Conservation (phyloP, 2,888 invertebrate genomes). For the Cataglyphis altisquamis region DNA sequence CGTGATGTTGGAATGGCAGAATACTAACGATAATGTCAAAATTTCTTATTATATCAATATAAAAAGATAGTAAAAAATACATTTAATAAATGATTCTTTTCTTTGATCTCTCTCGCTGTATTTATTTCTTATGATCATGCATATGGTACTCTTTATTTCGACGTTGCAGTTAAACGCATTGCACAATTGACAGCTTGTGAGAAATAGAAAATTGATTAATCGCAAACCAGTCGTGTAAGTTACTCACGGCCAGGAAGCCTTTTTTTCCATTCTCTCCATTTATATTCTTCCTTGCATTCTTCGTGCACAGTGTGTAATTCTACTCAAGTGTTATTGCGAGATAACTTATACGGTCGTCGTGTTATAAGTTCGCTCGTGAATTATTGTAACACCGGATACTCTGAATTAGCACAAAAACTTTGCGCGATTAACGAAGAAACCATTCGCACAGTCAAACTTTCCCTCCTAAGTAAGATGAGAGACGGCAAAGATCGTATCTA, state of each 20-base stretch:
- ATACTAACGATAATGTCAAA: not conserved
- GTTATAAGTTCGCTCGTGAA: slow-evolving; percentile 11
- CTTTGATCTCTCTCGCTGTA: not conserved
- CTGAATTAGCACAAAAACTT: slow-evolving; percentile 13
- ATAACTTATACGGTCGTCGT: not conserved
- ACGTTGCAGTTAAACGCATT: slow-evolving; percentile 35
- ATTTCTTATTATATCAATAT: not conserved
- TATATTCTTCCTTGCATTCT: slow-evolving; percentile 13
- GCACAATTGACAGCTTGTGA: slow-evolving; percentile 37
- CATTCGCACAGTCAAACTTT: not conserved
- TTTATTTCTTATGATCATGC: slow-evolving; percentile 33
- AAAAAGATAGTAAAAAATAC: not conserved
- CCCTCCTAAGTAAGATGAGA: not conserved
- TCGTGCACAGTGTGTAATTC: slow-evolving; percentile 1
- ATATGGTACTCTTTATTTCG: slow-evolving; percentile 12
- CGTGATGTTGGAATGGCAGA: not conserved
- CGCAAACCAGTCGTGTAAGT: slow-evolving; percentile 33
- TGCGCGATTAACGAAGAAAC: slow-evolving; percentile 4
- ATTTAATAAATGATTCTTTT: not conserved
- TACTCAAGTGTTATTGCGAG: slow-evolving; percentile 1
- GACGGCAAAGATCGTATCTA: not conserved
- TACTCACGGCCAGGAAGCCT: slow-evolving; percentile 22
- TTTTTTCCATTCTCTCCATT: slow-evolving; percentile 25
- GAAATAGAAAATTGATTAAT: slow-evolving; percentile 39
- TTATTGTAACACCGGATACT: slow-evolving; percentile 11